Percentiles rank a stretch among this genome's conserved stretches.
Evolutionary conservation across 2,888 invertebrate genomes (phyloP).

Genomic region (Eristalis arbustorum): DNA sequence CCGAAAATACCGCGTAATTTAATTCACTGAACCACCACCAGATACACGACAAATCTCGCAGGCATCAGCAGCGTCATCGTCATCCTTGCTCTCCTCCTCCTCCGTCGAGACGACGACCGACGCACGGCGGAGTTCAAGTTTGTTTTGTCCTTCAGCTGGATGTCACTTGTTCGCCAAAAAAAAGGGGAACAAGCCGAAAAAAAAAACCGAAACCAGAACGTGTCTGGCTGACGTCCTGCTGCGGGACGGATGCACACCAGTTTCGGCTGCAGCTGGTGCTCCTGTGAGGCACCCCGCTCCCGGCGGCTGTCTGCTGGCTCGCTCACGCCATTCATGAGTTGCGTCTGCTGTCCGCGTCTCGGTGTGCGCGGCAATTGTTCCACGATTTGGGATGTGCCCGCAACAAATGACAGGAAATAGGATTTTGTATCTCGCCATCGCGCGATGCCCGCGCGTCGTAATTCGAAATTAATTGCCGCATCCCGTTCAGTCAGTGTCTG

Average conservation of each 20-base stretch:
- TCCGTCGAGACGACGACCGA: slow-evolving; percentile 21
- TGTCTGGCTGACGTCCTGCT: slow-evolving; percentile 66
- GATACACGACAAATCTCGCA: slow-evolving; percentile 12
- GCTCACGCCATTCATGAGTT: slow-evolving; percentile 47
- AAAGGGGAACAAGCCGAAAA: neutral
- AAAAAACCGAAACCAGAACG: slow-evolving; percentile 52
- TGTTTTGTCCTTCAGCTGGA: slow-evolving; percentile 40
- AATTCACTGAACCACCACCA: slow-evolving; percentile 38
- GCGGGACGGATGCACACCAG: slow-evolving; percentile 25
- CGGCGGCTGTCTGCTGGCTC: slow-evolving; percentile 41
- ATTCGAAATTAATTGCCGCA: slow-evolving; percentile 59
- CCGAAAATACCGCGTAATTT: slow-evolving; percentile 28
- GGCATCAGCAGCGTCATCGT: neutral
- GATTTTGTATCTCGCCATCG: slow-evolving; percentile 39
- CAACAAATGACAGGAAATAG: slow-evolving; percentile 48
- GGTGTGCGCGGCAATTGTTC: slow-evolving; percentile 10
- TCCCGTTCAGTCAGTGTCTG: neutral
- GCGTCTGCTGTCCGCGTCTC: slow-evolving; percentile 4
- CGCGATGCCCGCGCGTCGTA: slow-evolving; percentile 41
- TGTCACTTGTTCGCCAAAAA: slow-evolving; percentile 55
- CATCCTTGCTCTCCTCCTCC: slow-evolving; percentile 60
- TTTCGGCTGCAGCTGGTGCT: slow-evolving; percentile 46
- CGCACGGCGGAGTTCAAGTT: slow-evolving; percentile 1
- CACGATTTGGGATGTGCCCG: slow-evolving; percentile 32
- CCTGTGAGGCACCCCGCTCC: slow-evolving; percentile 19